Evolutionary conservation across 92 coral and sea anemone species (phyloP).

Genomic region (Chrysogorgia sp.): DNA sequence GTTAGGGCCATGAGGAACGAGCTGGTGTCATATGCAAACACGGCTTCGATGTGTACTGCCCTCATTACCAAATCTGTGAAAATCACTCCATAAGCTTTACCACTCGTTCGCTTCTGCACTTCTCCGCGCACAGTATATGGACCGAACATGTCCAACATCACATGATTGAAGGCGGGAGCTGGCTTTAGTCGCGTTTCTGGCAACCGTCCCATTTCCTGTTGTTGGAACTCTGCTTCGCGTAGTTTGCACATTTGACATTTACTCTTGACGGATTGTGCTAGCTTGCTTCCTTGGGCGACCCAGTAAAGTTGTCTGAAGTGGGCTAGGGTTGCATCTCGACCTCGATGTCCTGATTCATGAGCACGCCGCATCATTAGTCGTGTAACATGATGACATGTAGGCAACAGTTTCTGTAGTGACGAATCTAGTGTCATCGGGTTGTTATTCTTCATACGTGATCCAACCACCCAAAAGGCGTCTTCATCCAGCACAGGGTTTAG

Average conservation of each 20-base stretch:
- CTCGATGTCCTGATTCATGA: conserved; percentile 46
- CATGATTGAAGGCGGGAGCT: conserved; percentile 65
- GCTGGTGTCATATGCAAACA: too few relatives aligned
- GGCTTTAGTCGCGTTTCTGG: too few relatives aligned
- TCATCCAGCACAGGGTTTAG: conserved; percentile 55
- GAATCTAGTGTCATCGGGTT: conserved; percentile 67
- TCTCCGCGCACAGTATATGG: conserved; percentile 65
- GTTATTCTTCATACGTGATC: conserved; percentile 48
- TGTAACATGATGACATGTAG: conserved; percentile 63
- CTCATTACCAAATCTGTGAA: conserved; percentile 57
- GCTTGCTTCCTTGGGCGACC: conserved; percentile 65
- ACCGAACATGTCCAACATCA: conserved; percentile 71
- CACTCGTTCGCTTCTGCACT: conserved; percentile 71
- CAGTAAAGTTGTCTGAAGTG: conserved; percentile 53
- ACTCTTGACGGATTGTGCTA: conserved; percentile 52
- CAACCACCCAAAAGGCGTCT: conserved; percentile 69
- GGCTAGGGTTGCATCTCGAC: conserved; percentile 62
- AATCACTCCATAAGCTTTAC: conserved; percentile 69
- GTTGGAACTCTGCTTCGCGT: conserved; percentile 54
- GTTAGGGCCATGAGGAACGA: conserved; percentile 67
- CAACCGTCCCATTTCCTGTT: conserved; percentile 70
- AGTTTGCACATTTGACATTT: conserved; percentile 70
- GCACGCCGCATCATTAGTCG: conserved; percentile 64
- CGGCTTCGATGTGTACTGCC: too few relatives aligned
- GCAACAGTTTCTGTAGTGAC: conserved; percentile 63